These are phyloP conservation scores for Rhabdophis nuchalis DNA, from an alignment of 2,797 vertebrate species.

Conservation along the genomic window DNA sequence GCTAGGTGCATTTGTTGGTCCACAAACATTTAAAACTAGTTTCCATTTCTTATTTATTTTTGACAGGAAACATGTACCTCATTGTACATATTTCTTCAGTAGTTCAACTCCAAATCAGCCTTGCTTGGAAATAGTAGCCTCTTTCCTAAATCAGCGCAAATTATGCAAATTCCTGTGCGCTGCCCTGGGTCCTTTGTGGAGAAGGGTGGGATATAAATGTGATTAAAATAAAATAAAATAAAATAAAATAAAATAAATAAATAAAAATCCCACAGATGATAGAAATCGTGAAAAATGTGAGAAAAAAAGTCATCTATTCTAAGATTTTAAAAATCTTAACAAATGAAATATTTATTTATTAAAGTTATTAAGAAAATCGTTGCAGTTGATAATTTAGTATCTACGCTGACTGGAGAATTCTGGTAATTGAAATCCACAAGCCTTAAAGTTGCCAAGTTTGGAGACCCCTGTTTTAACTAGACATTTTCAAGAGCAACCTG, in stretches of 20 bases:
- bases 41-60: neutral
- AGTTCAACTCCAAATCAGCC: neutral
- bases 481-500: neutral
- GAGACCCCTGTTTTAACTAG: neutral
- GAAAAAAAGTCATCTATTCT: neutral
- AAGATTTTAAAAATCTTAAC: neutral
- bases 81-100: neutral
- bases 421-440: too few species aligned
- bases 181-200: too few species aligned
- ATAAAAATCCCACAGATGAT: neutral
- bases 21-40: neutral
- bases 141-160: neutral
- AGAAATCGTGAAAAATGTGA: neutral
- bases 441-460: too few species aligned
- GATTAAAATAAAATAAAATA: too few species aligned
- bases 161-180: too few species aligned
- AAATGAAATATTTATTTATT: neutral
- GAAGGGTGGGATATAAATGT: too few species aligned
- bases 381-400: too few species aligned
- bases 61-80: neutral
- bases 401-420: too few species aligned
- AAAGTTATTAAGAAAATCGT: too few species aligned
- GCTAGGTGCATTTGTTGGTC: neutral
- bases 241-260: too few species aligned
- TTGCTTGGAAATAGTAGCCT: neutral